Base-by-base conservation (phyloP, 1,140 invertebrate genomes). In the Drosophila sulfurigaster region DNA sequence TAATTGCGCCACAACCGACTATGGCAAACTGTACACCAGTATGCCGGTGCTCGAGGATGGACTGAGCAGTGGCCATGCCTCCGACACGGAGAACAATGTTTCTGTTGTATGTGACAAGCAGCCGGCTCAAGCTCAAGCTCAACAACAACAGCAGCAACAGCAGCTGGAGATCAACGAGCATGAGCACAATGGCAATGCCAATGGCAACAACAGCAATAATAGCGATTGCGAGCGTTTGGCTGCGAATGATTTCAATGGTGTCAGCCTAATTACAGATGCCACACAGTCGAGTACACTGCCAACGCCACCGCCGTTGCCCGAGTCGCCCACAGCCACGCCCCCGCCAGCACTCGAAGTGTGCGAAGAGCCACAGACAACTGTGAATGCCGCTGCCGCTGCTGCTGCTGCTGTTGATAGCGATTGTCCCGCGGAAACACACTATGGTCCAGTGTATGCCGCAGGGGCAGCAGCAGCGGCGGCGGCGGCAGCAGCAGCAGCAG, bases 11-110 rank as follows among this genome's bases (percentile, higher is more conserved):
- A 85, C 81, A 48, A 83, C 77, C 16, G 91, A 93, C 38, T 92
- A 87, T 57, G 83, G 88, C 13, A 92, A 92, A 54, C 75, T 92
- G 8, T 93, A 92, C 45, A 93, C 92, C n/a, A 92, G 96, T 78
- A 97, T 99, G 97, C 98, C 98, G 0, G 96, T 98, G n/a, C 94
- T 99, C 8, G 98, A 99, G 93, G 98, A 99, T 93, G 98, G 98
- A 73, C 91, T 99, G 75, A 95, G 97, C 52, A 97, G 96, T 49
- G 98, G 98, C 11, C 98, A 98, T 91, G 96, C 96, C 2, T 98
- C 97, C 79, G 98, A 99, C 93, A 96, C 95, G 1, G 98, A 98
- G 91, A 98, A 98, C 92, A 97, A 97, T 93, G 76, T 87, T 0
- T 89, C 83, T 0, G 86, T 83, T 11, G 68, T 89, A 10, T 81